Percentiles rank a stretch among this genome's conserved stretches.
phyloP scores from a whole-genome alignment of 2,113 vertebrate genomes.

The Ciconia maguari region DNA sequence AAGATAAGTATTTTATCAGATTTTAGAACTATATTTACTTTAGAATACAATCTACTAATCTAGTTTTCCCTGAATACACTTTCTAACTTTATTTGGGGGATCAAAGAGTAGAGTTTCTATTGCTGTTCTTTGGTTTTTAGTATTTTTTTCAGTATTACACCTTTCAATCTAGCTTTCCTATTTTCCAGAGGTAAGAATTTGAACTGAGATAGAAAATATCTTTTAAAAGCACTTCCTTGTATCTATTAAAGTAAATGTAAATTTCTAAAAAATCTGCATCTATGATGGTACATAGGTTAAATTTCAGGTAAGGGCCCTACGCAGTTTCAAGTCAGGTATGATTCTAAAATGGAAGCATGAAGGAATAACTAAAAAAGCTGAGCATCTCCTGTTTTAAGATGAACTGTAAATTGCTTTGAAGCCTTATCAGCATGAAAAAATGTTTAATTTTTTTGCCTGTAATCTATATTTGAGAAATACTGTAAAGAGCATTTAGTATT shows the following conservation, averaged over 20 bases:
- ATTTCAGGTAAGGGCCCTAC: background rate
- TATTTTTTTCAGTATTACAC: background rate
- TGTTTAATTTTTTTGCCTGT: background rate
- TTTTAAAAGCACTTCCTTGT: background rate
- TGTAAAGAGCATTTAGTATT: background rate
- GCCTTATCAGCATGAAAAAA: background rate
- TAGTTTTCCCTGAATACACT: background rate
- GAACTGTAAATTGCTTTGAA: background rate
- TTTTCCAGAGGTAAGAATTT: background rate
- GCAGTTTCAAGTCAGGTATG: fast-evolving
- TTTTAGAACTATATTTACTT: background rate
- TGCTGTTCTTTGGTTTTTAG: background rate
- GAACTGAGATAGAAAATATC: background rate
- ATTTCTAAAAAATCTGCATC: background rate
- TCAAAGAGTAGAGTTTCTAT: background rate
- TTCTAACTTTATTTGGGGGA: background rate
- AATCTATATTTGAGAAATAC: slow-evolving; percentile 10
- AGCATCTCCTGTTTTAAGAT: background rate
- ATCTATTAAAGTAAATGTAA: background rate
- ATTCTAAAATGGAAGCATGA: background rate
- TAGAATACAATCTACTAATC: background rate
- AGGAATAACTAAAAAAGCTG: background rate
- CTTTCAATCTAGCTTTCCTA: background rate
- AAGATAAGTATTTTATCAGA: background rate
- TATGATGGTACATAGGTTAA: background rate